Evolutionary conservation across 2,888 invertebrate genomes (phyloP).

Genomic region (Cabera pusaria): DNA sequence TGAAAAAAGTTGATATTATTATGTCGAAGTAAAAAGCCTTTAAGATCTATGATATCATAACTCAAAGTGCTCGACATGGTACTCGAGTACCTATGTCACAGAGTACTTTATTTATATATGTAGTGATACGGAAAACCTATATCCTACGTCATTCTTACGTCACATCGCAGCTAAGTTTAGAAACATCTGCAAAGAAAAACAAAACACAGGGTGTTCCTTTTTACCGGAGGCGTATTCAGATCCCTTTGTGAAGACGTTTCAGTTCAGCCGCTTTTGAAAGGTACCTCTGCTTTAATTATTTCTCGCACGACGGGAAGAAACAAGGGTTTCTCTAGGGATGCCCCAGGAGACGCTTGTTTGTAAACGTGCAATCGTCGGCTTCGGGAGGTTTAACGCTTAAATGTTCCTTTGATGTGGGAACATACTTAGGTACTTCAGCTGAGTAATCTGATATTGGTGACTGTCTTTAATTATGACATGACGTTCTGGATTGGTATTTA

Average conservation of each 20-base stretch:
- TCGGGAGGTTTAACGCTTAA: conserved; percentile 22
- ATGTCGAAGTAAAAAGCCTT: no score
- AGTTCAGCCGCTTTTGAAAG: conserved; percentile 56
- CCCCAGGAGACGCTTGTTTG: conserved; percentile 45
- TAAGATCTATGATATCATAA: no score
- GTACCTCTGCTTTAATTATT: conserved; percentile 71
- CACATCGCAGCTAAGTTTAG: conserved; percentile 4
- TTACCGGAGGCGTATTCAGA: conserved; percentile 60
- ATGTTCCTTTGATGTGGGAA: conserved; percentile 28
- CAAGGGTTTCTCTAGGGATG: conserved; percentile 42
- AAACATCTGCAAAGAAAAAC: conserved; percentile 7
- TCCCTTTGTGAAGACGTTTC: conserved; percentile 60
- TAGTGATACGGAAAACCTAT: not conserved
- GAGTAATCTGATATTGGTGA: no score
- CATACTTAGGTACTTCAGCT: no score
- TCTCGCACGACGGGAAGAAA: conserved; percentile 51
- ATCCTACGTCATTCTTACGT: not conserved
- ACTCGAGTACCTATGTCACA: no score
- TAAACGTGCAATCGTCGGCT: conserved; percentile 46
- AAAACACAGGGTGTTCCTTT: conserved; percentile 45
- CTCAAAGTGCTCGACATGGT: no score
- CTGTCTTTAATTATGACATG: no score
- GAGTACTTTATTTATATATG: no score
- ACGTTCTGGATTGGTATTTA: no score
- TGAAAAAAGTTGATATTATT: no score